Evolutionary conservation across 64 coral and sea anemone species (phyloP).

Genomic region (Trachythela sp.): DNA sequence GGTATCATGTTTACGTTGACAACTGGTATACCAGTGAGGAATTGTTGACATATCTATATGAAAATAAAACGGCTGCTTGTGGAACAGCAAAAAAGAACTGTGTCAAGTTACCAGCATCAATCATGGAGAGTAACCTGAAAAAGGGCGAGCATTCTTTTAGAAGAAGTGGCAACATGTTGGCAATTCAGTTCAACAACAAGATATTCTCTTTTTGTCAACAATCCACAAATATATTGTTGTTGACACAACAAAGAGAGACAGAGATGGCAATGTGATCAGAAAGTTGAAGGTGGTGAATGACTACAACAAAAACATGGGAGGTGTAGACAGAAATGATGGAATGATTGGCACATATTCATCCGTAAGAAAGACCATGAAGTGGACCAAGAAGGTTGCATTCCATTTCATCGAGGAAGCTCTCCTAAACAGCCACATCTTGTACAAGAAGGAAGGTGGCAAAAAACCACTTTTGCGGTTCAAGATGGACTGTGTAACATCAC

Average conservation of each 20-base stretch:
- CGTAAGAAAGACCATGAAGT: conserved; percentile 50
- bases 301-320: conserved; percentile 53
- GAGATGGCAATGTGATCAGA: conserved; percentile 14
- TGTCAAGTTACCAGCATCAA: conserved; percentile 23
- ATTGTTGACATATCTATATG: conserved; percentile 21
- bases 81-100: conserved; percentile 30
- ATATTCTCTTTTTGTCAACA: conserved; percentile 19
- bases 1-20: conserved; percentile 11
- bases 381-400: conserved; percentile 45
- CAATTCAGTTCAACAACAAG: conserved; percentile 23
- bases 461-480: conserved; percentile 37
- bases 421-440: conserved; percentile 37
- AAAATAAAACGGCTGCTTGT: conserved; percentile 29
- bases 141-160: conserved; percentile 31
- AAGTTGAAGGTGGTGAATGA: conserved; percentile 47
- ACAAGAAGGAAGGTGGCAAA: conserved; percentile 3
- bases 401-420: conserved; percentile 55
- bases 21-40: conserved; percentile 9
- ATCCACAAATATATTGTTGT: conserved; percentile 27
- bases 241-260: conserved; percentile 17
- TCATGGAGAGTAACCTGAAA: background rate
- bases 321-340: conserved; percentile 48
- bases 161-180: conserved; percentile 2
- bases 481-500: conserved; percentile 5
- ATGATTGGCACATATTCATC: conserved; percentile 32